These are phyloP conservation scores for Syrista parreyssii DNA, from an alignment of 2,888 invertebrate species.

Conservation along the genomic window DNA sequence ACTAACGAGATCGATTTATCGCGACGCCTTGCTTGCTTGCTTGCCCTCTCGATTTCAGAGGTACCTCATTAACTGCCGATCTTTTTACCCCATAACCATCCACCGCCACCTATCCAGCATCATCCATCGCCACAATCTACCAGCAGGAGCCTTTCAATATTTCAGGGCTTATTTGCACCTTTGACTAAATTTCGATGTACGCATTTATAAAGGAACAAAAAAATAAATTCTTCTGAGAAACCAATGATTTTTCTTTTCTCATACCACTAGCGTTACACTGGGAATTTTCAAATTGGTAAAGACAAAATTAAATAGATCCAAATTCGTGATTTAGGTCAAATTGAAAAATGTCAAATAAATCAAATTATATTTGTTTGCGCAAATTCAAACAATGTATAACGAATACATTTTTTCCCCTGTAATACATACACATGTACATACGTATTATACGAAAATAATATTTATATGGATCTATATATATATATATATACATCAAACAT, in stretches of 20 bases:
- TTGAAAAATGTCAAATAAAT: background rate
- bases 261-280: background rate
- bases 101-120: background rate
- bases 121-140: background rate
- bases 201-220: background rate
- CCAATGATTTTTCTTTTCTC: background rate
- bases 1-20: slow-evolving; percentile 61
- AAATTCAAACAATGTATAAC: background rate
- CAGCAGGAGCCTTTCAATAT: background rate
- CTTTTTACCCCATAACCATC: background rate
- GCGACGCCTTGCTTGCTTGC: background rate
- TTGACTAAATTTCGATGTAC: background rate
- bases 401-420: background rate
- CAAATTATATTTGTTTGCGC: background rate
- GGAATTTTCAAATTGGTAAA: background rate
- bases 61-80: background rate
- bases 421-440: background rate
- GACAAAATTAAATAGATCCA: background rate
- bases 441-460: no score
- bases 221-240: background rate
- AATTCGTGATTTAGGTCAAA: background rate
- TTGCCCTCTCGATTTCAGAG: background rate
- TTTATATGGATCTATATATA: background rate
- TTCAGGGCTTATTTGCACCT: background rate
- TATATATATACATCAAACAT: no score